phyloP scores from a whole-genome alignment of 2,888 invertebrate genomes.

The Cheilosia scutellata region DNA sequence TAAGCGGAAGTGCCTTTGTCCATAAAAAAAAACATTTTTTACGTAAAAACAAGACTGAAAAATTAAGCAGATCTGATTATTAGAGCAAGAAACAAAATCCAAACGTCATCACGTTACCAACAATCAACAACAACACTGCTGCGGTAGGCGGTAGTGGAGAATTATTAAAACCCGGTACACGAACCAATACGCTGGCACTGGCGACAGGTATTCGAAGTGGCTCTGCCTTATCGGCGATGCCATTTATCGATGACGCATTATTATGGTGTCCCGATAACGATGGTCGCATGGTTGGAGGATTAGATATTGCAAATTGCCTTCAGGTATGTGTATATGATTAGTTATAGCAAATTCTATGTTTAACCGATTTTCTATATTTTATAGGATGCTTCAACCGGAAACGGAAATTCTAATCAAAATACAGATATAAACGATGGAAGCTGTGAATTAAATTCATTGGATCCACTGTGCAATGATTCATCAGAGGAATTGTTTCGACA shows the following conservation, averaged over 20 bases:
- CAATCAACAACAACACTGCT: conserved; percentile 41
- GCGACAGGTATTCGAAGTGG: conserved; percentile 84
- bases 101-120: conserved; percentile 71
- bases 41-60: conserved; percentile 34
- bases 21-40: conserved; percentile 21
- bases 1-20: conserved; percentile 64
- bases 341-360: conserved; percentile 2
- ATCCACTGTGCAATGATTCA: conserved; percentile 85
- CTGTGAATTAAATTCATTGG: conserved; percentile 81
- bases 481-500: conserved; percentile 93
- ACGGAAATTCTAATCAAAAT: conserved; percentile 80
- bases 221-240: conserved; percentile 90
- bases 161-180: conserved; percentile 65
- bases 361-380: conserved; percentile 5
- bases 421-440: conserved; percentile 79
- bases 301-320: conserved; percentile 93
- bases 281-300: conserved; percentile 92
- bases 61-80: conserved; percentile 1
- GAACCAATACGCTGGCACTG: conserved; percentile 83
- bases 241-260: conserved; percentile 97
- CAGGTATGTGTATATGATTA: conserved; percentile 86
- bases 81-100: conserved; percentile 7
- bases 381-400: conserved; percentile 78
- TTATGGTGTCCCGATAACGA: conserved; percentile 98
- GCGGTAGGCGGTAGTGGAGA: conserved; percentile 61